Base-by-base conservation (phyloP, 2,888 invertebrate genomes). In the Thera britannica region DNA sequence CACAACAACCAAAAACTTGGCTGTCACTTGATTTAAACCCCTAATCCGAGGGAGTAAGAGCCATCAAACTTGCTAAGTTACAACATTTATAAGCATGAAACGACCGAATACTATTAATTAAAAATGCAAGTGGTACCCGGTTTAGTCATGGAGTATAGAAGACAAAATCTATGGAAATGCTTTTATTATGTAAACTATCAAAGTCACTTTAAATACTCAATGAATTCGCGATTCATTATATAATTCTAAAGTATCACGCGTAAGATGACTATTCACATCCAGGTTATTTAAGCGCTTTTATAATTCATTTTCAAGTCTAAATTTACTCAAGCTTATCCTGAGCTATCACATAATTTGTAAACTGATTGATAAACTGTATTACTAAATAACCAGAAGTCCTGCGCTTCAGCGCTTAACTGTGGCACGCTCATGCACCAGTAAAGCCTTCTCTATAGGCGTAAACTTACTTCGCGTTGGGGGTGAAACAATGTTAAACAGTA, bases 401-500 rank as follows among this genome's bases (percentile, higher is more conserved):
- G 64, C 58, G 12, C 12, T 35, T 35, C 44, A 58, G 41, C 41
- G 11, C 58, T 44, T 58, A 58, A 58, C 52, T 35, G 35, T 9
- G 23, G 36, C 57, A 23, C 41, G 35, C 38, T 6, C 11, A 55
- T 36, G 8, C 6, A 5, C 11, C 8, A 51, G 35, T 12, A 12
- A 34, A 41, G 34, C 38, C 38, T 38, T 34, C 49, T 62, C 41
- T 7, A n/a, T 34, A 38, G 44, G 12, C 38, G 35, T 56, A 9
- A 2, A 34, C 7, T 38, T 44, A 60, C 2, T 34, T 55, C 46
- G 2, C 11, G 46, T 34, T 52, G 44, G 8, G 61, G 58, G 52
- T 62, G n/a, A 78, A 79, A 81, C 80, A 81, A 83, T 85, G 85
- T 84, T 83, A 85, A 85, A 86, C 79, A 85, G 76, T 76, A 74